Percentiles rank a stretch among this genome's conserved stretches.
phyloP scores from a whole-genome alignment of 2,113 vertebrate genomes.

The Oncorhynchus clarkii region DNA sequence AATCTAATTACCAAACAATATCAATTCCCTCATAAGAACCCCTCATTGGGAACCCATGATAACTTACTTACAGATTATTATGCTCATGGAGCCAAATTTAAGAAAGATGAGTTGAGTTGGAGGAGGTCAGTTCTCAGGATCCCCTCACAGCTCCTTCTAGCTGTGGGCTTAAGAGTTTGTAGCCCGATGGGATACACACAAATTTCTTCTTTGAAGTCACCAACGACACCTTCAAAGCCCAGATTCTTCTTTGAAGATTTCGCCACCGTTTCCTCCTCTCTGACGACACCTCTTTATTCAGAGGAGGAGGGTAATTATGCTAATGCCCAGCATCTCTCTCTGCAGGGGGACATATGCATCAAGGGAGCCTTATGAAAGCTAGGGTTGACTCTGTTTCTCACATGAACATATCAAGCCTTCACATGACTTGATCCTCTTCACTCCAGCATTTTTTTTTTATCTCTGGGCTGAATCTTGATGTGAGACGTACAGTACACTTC shows the following conservation, averaged over 20 bases:
- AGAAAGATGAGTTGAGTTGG: background rate
- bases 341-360: constrained; percentile 12
- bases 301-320: constrained; percentile 47
- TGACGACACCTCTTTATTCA: constrained; percentile 58
- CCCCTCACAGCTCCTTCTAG: constrained; percentile 33
- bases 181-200: constrained; percentile 47
- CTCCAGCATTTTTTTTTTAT: too few species aligned
- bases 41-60: constrained; percentile 20
- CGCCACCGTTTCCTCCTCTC: constrained; percentile 37
- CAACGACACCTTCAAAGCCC: constrained; percentile 71
- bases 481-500: too few species aligned
- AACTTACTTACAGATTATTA: constrained; percentile 5
- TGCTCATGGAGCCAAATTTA: background rate
- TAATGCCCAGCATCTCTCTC: constrained; percentile 27
- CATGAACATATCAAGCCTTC: constrained; percentile 6
- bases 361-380: constrained; percentile 8
- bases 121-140: constrained; percentile 27
- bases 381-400: constrained; percentile 16
- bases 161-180: constrained; percentile 45
- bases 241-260: constrained; percentile 67
- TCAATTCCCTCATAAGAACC: background rate
- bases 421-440: constrained; percentile 3
- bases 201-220: constrained; percentile 68
- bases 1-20: too few species aligned
- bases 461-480: too few species aligned